Evolutionary conservation across 2,113 vertebrate genomes (phyloP).

Genomic region (Mionectes macconnelli): DNA sequence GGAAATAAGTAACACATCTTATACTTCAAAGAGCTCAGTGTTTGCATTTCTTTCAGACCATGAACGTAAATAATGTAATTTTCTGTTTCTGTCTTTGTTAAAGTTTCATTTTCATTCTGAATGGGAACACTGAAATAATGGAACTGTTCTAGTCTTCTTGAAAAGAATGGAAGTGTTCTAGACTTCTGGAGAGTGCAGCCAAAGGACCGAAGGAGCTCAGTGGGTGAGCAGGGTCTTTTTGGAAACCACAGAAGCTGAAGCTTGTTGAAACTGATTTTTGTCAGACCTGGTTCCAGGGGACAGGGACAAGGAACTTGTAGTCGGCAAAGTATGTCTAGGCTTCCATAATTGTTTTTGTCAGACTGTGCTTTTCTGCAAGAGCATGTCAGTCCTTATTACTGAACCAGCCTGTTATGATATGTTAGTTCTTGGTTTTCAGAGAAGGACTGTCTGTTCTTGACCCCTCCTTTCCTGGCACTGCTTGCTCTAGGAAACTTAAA

Average conservation of each 20-base stretch:
- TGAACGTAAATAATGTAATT: not conserved
- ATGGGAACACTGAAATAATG: not conserved
- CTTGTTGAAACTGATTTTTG: not conserved
- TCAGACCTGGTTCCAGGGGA: not conserved
- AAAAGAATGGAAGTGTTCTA: not conserved
- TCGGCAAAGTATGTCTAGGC: accelerated
- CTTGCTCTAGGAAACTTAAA: not conserved
- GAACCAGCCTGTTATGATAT: not conserved
- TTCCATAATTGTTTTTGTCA: not conserved
- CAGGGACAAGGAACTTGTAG: not conserved
- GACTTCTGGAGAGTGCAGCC: not conserved
- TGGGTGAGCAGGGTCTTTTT: not conserved
- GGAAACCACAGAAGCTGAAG: not conserved
- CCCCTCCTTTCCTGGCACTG: not conserved
- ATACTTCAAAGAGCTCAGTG: not conserved
- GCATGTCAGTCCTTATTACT: not conserved
- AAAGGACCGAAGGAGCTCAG: not conserved
- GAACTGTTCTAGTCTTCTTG: not conserved
- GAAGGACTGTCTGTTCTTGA: not conserved
- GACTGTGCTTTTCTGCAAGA: not conserved
- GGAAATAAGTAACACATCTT: not conserved
- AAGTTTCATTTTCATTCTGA: not conserved
- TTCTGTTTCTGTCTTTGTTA: not conserved
- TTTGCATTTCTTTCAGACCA: not conserved
- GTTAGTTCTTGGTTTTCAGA: not conserved